phyloP scores from a whole-genome alignment of 2,888 invertebrate genomes.

The Machimus rusticus region DNA sequence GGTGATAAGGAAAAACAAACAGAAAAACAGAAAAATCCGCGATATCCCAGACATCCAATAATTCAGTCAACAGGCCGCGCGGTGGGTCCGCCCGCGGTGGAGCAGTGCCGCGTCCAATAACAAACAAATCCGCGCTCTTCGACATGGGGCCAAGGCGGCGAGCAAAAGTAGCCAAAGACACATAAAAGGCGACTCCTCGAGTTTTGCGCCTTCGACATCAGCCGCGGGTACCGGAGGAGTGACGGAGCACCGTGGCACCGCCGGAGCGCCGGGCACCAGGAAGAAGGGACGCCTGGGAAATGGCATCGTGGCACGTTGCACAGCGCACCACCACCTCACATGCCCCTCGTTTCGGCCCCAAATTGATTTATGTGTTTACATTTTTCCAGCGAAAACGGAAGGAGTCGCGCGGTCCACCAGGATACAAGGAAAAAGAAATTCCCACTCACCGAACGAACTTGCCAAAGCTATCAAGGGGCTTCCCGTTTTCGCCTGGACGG shows the following conservation, averaged over 20 bases:
- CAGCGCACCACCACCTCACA: not conserved
- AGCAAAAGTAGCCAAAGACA: not conserved
- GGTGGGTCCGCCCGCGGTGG: not conserved
- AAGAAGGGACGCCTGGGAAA: conserved; percentile 22
- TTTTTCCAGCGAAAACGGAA: conserved; percentile 10
- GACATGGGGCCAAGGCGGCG: not conserved
- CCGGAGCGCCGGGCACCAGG: not conserved
- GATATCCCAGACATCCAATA: conserved; percentile 26
- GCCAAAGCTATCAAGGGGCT: not conserved
- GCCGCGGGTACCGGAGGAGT: not conserved
- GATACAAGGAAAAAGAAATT: not conserved
- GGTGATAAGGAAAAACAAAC: conserved; percentile 28
- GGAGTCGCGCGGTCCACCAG: not conserved
- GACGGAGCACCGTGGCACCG: not conserved
- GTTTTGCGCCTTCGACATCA: not conserved
- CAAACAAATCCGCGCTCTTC: not conserved
- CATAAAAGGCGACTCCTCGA: conserved; percentile 8
- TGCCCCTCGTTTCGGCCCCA: not conserved
- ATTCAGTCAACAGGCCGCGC: conserved; percentile 24
- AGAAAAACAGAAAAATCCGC: not conserved
- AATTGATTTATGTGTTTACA: conserved; percentile 44
- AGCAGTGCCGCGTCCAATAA: not conserved
- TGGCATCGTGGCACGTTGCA: not conserved
- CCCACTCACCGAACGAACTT: conserved; percentile 12
- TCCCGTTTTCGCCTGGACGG: not conserved